Conservation (phyloP, 2,113 vertebrate species). For the Oryzias javanicus region DNA sequence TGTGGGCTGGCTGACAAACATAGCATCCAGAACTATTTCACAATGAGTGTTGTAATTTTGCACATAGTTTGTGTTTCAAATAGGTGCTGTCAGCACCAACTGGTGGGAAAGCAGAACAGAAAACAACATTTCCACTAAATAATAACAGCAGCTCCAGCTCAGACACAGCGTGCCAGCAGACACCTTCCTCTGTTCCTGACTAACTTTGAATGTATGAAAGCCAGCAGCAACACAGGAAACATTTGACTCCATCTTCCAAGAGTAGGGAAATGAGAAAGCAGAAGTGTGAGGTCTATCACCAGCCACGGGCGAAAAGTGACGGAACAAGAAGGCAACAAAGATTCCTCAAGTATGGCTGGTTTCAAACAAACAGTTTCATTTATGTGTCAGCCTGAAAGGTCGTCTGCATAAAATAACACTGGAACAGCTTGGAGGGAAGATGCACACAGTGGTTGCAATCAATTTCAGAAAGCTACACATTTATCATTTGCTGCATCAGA, state of each 20-base stretch:
- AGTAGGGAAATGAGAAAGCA: slow-evolving; percentile 2
- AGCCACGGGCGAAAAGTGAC: slow-evolving; percentile 8
- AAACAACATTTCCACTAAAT: too few relatives aligned
- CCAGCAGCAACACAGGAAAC: slow-evolving; percentile 6
- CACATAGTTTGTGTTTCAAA: too few relatives aligned
- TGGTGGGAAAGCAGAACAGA: too few relatives aligned
- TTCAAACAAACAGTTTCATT: slow-evolving; percentile 12
- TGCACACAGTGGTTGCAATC: not conserved
- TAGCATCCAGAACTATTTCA: too few relatives aligned
- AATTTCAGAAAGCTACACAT: not conserved
- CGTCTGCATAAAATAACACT: slow-evolving; percentile 7
- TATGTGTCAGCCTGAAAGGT: slow-evolving; percentile 3
- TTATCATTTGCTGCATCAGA: slow-evolving; percentile 2
- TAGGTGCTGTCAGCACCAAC: too few relatives aligned
- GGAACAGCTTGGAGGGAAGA: not conserved
- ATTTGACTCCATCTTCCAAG: slow-evolving; percentile 11
- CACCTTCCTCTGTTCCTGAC: not conserved
- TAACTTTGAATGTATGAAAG: slow-evolving; percentile 50
- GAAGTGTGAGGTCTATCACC: not conserved
- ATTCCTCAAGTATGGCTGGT: slow-evolving; percentile 11
- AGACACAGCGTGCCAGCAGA: too few relatives aligned
- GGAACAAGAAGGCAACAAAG: not conserved
- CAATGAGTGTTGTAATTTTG: too few relatives aligned
- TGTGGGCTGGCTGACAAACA: too few relatives aligned
- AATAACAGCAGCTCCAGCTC: too few relatives aligned